A percentile compares a stretch with the other conserved stretches of the same genome.
Conservation (phyloP, 2,113 vertebrate species). For the Spermophilus dauricus region DNA sequence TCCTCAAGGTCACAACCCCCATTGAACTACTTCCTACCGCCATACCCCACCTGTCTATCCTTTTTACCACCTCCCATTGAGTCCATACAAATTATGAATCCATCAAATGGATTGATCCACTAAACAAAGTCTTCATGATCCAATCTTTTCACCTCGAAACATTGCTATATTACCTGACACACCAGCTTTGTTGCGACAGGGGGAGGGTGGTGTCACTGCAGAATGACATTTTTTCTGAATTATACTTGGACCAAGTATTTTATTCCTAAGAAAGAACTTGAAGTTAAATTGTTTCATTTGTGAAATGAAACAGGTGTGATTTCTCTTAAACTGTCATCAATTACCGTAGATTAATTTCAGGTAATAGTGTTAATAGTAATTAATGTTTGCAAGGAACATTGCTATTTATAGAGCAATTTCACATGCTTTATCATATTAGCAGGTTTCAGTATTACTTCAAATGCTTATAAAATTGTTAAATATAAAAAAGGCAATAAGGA, state of each 20-base stretch:
- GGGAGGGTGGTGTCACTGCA: too few species aligned
- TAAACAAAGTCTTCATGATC: too few species aligned
- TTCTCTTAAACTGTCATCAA: slow-evolving; percentile 9
- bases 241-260: background rate
- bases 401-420: slow-evolving; percentile 14
- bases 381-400: background rate
- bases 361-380: background rate
- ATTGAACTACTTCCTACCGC: too few species aligned
- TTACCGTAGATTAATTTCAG: background rate
- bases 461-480: slow-evolving; percentile 18
- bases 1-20: too few species aligned
- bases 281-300: slow-evolving; percentile 41
- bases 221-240: background rate
- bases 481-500: background rate
- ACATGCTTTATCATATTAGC: background rate
- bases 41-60: too few species aligned
- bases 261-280: background rate
- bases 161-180: too few species aligned
- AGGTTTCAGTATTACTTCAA: background rate
- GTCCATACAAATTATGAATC: too few species aligned
- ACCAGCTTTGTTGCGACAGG: too few species aligned
- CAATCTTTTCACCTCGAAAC: too few species aligned
- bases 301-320: background rate
- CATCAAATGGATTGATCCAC: too few species aligned
- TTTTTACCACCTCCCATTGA: too few species aligned